Evolutionary conservation across 2,888 invertebrate species (phyloP), one percentile per base, ranked within the genome.

Genomic region (Mechanitis messenoides): DNA sequence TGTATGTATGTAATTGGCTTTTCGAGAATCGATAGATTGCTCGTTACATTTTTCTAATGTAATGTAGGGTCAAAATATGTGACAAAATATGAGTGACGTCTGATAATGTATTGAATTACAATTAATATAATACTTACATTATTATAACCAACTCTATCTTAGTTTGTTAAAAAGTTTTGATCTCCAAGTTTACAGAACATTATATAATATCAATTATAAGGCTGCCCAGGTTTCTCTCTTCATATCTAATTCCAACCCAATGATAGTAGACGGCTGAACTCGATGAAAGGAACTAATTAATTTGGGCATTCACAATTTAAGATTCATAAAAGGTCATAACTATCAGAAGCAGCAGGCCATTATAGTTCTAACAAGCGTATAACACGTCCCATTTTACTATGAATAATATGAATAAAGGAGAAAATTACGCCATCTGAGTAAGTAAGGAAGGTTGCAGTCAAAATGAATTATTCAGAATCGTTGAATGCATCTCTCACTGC

Each of bases 381-480:
- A 28, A 53, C 59, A 63, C 5, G 59, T 47, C 5, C 33, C 47
- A 58, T 47, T 59, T 61, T 66, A 20, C 45, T 35, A 33, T 60
- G 33, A 28, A 47, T 12, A 3, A 20, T 45, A 28, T 35, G 42
- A 55, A 64, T 55, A 58, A 57, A 58, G 45, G 53, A 54, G 58
- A 59, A 63, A 63, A 55, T 63, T 59, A 57, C 59, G 55, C 42
- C 57, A 58, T 59, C 57, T 61, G 58, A 66, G 60, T 66, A 59
- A 58, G 62, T 55, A 66, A 66, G 59, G 64, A 60, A 62, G 62
- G 63, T 60, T 60, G 81, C 42, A 64, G 72, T 73, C 76, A 68
- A 73, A 69, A 83, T 84, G 83, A 84, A 85, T 85, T 79, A 85
- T 85, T 84, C 82, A 85, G 75, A 74, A 75, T 74, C 75, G 78